Evolutionary conservation across 1,140 invertebrate species (phyloP).

Genomic region (Diabrotica virgifera): DNA sequence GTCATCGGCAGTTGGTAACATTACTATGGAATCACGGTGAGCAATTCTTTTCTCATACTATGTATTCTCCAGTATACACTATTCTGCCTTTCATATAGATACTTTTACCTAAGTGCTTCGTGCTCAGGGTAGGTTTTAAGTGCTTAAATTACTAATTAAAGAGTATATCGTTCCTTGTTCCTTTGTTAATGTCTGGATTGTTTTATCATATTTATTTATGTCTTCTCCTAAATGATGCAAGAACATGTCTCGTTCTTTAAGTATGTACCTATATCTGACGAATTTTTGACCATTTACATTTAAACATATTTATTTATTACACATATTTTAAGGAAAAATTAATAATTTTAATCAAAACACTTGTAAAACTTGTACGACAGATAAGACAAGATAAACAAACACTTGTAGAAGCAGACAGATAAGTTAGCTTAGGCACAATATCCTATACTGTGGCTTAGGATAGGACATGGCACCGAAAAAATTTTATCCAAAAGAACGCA

Average conservation of each 20-base stretch:
- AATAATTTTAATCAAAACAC: no score
- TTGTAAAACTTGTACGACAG: no score
- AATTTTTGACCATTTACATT: neutral
- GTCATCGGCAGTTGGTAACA: slow-evolving; percentile 31
- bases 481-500: no score
- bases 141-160: slow-evolving; percentile 27
- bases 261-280: neutral
- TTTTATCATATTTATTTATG: slow-evolving; percentile 26
- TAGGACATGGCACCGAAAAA: no score
- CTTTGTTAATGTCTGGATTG: slow-evolving; percentile 13
- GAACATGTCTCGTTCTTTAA: slow-evolving; percentile 22
- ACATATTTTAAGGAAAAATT: no score
- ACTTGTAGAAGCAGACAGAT: no score
- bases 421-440: no score
- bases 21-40: slow-evolving; percentile 28
- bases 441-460: no score
- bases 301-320: no score
- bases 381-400: no score
- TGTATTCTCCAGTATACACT: slow-evolving; percentile 39
- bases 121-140: slow-evolving; percentile 32
- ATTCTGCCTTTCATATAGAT: slow-evolving; percentile 35
- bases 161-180: slow-evolving; percentile 24
- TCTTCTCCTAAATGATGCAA: slow-evolving; percentile 30
- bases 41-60: slow-evolving; percentile 29
- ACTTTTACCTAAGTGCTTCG: slow-evolving; percentile 32